Evolutionary conservation across 2,888 invertebrate genomes (phyloP), one percentile per base, ranked within the genome.

Genomic region (Tiphia femorata): DNA sequence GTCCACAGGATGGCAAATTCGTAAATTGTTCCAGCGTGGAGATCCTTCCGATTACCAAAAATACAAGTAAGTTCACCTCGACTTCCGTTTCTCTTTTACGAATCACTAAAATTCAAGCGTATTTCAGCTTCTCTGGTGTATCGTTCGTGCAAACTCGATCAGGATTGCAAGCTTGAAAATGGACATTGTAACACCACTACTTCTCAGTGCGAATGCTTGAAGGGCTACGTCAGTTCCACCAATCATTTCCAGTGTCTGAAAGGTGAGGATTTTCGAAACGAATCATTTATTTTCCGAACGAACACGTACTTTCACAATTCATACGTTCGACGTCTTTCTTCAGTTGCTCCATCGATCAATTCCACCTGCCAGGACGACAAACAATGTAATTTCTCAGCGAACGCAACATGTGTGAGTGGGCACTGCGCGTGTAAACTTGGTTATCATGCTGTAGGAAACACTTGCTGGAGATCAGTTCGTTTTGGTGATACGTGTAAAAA

Each of bases 371-470:
- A 33, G 12, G 70, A 71, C 3, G 23, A 53, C 4, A 65, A 52
- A 12, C 77, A 78, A 23, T 78, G 77, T 38, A 23, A 29, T 1
- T 25, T 46, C 4, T 29, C 66, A 12, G 17, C 48, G 6, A 68
- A 77, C 38, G 54, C 72, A 2, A 67, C 62, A 2, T 73, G 76
- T 30, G 38, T 30, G 2, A 50, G 62, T 2, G 55, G 61, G 0
- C 60, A 60, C 23, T 82, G 81, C 47, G 49, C 51, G 4, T 82
- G 81, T 44, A 30, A 53, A 10, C 3, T 53, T 1, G 78, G 71
- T 12, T 75, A 71, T 40, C 70, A 72, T 41, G 40, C 46, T 21
- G 23, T 6, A 0, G 29, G 43, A 8, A 48, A 59, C 14, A 33
- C 25, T 7, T 77, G 77, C 35, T 67, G 60, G 62, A 59, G 53